Evolutionary conservation across 2,797 vertebrate genomes (phyloP).

Genomic region (Danionella dracula): DNA sequence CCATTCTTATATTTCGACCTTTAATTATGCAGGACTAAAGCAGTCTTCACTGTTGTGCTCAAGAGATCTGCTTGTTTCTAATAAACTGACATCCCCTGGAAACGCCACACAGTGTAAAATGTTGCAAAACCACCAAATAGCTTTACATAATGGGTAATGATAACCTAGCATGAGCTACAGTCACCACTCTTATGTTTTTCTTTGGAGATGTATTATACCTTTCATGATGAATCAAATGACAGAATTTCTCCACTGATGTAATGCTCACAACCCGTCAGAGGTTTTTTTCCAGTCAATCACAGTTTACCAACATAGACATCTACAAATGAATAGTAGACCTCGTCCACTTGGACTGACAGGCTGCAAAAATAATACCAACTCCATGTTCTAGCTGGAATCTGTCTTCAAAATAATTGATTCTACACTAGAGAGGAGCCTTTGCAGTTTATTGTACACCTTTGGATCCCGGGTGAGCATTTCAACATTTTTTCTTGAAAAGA

Average conservation of each 20-base stretch:
- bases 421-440: constrained; percentile 45
- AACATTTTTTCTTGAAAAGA: constrained; percentile 53
- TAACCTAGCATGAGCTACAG: constrained; percentile 34
- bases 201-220: constrained; percentile 39
- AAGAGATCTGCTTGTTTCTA: constrained; percentile 6
- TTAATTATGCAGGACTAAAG: constrained; percentile 2
- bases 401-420: constrained; percentile 51
- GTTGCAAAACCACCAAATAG: constrained; percentile 38
- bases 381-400: constrained; percentile 19
- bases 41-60: constrained; percentile 10
- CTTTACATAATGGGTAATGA: constrained; percentile 41
- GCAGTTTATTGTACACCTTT: constrained; percentile 50
- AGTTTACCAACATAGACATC: constrained; percentile 36
- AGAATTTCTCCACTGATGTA: constrained; percentile 49
- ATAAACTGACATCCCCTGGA: constrained; percentile 25
- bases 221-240: constrained; percentile 45
- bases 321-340: constrained; percentile 35
- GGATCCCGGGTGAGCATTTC: constrained; percentile 58
- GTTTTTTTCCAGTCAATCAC: constrained; percentile 46
- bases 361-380: constrained; percentile 48
- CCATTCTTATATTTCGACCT: constrained; percentile 5
- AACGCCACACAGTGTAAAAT: constrained; percentile 16
- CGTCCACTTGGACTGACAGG: constrained; percentile 44
- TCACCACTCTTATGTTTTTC: constrained; percentile 33
- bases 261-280: constrained; percentile 48